Base-by-base conservation (phyloP, 2,113 vertebrate genomes). In the Cranoglanis bouderius region DNA sequence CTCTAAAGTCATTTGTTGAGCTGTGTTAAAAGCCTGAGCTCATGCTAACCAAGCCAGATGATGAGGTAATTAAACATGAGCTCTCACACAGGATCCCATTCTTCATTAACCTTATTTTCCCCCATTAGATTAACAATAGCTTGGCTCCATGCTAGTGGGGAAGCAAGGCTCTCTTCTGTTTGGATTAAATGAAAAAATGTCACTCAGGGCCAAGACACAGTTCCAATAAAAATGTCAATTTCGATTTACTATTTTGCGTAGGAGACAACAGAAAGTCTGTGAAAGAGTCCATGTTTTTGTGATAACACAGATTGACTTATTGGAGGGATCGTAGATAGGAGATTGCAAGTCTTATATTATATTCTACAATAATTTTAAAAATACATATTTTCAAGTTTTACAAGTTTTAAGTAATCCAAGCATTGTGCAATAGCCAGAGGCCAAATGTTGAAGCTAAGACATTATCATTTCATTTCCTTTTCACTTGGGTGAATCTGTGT, bases 211-310 rank as follows among this genome's bases (percentile, higher is more conserved):
- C 75, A 89, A 89, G 29, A 89, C 21, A 63, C 49, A 53, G 26
- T 49, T 82, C 19, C 51, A 86, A 65, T 81, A 86, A 88, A 91
- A 86, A 61, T 51, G 86, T 61, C 35, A 26, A 26, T 55, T 51
- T 38, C 51, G 70, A 91, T 91, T 87, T 82, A 89, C n/a, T 46
- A 7, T 24, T 63, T 86, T 78, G 59, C 86, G 75, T 82, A 80
- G 21, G 35, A 59, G 61, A 61, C 10, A 53, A 61, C 14, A 72
- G 35, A 43, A 61, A 80, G 77, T 10, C 19, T 32, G 13, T 82
- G 43, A 77, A 77, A 74, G n/a, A 26, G 77, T 63, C 57, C 59
- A 63, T 88, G 82, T 81, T 51, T 74, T 53, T 77, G 74, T 83
- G 38, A 57, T 26, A 89, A 55, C 13, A 35, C 46, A 80, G 38